Base-by-base conservation (phyloP, 2,797 vertebrate species). In the Mus caroli region DNA sequence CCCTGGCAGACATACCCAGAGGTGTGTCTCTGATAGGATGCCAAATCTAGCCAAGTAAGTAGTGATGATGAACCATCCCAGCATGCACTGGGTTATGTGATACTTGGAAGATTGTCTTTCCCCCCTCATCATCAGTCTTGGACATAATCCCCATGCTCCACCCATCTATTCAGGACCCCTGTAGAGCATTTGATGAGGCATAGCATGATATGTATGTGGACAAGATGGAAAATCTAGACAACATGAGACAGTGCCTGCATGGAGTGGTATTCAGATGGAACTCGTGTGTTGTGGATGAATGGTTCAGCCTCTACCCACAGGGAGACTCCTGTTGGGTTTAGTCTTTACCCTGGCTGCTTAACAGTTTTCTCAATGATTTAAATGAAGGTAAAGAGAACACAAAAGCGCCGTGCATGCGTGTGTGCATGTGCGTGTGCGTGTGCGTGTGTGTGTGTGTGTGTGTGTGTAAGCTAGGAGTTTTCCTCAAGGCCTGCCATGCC, bases 341-440 rank as follows among this genome's bases (percentile, higher is more conserved):
- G 50, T 76, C 90, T 64, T 22, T 84, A 82, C 11, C 75, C 31
- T 77, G 56, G 54, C 73, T 34, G 7, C 24, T 88, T 17, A 31
- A 40, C 3, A 8, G 37, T 92, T 97, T 88, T 75, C 40, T 80
- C 85, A 80, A 54, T 60, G 34, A 88, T 56, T 88, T 60, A 46
- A 85, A 73, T 79, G 58, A 87, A 93, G 40, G 50, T n/a, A 40
- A 80, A 89, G n/a, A 31, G 58, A 56, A 62, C 13, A 50, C 0
- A 52, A 34, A 52, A 86, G 2, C 17, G 20, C 37, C 31, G 54
- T 40, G 79, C 31, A 56, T 43, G 12, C 28, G 26, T 10, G 19
- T 20, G 82, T 52, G 64, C 8, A 0, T 64, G 26, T 50, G 75
- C 56, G 50, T 67, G n/a, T 62, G 50, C 6, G 19, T 14, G 75